Evolutionary conservation across 2,888 invertebrate species (phyloP).

Genomic region (Hermaeophaga mercurialis): DNA sequence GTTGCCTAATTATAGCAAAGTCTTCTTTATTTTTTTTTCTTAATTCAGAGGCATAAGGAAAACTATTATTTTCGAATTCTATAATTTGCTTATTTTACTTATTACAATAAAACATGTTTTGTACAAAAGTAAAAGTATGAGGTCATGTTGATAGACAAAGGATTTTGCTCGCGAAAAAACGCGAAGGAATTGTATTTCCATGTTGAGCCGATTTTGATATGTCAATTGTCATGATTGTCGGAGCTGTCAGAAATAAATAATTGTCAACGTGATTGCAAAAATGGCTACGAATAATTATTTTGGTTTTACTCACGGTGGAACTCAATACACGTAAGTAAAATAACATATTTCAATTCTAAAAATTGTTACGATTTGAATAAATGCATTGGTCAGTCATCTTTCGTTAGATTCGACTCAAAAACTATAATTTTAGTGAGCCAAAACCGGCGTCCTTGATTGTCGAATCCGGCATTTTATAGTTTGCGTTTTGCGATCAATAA

Average conservation of each 20-base stretch:
- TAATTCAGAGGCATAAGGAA: too few species aligned
- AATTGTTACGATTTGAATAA: not conserved
- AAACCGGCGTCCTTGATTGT: constrained; percentile 56
- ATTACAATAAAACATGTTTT: too few species aligned
- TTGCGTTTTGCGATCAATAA: constrained; percentile 54
- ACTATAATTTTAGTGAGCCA: not conserved
- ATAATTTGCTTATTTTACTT: too few species aligned
- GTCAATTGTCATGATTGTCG: not conserved
- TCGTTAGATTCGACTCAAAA: not conserved
- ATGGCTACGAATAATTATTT: constrained; percentile 94
- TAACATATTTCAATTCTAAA: not conserved
- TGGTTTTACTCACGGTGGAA: constrained; percentile 92
- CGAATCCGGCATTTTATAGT: constrained; percentile 52
- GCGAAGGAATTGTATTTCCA: too few species aligned
- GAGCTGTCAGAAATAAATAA: constrained; percentile 6
- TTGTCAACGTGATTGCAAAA: constrained; percentile 47
- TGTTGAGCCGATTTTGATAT: too few species aligned
- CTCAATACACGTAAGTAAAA: constrained; percentile 83
- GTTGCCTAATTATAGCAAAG: too few species aligned
- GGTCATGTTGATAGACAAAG: too few species aligned
- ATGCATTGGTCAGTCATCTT: not conserved
- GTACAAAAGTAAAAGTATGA: too few species aligned
- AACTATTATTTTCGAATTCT: too few species aligned
- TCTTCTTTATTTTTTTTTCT: too few species aligned
- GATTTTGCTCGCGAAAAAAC: too few species aligned